phyloP scores from a whole-genome alignment of 1,140 invertebrate species.

The Microplitis demolitor region DNA sequence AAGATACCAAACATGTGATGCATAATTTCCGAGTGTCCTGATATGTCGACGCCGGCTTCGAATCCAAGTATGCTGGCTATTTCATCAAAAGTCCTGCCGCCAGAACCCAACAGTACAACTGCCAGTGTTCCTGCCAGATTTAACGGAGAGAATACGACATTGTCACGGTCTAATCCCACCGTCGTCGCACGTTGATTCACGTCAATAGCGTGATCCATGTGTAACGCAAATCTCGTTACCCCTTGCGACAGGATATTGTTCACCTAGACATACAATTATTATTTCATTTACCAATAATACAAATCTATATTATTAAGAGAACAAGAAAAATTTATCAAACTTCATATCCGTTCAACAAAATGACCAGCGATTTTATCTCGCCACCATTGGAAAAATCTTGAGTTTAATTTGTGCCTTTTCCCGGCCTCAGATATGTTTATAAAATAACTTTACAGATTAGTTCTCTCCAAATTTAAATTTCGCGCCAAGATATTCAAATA shows the following conservation, averaged over 20 bases:
- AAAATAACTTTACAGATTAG: too few relatives aligned
- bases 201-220: constrained; percentile 54
- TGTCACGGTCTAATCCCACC: constrained; percentile 43
- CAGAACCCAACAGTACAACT: constrained; percentile 70
- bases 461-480: too few relatives aligned
- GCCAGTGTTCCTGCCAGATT: constrained; percentile 69
- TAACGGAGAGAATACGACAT: constrained; percentile 70
- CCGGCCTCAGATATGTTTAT: too few relatives aligned
- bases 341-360: neutral
- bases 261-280: constrained; percentile 41
- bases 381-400: too few relatives aligned
- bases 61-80: constrained; percentile 66
- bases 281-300: neutral
- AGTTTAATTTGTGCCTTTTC: too few relatives aligned
- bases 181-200: constrained; percentile 14
- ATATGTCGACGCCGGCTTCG: constrained; percentile 65
- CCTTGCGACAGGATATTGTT: constrained; percentile 58
- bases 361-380: neutral
- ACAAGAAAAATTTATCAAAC: neutral
- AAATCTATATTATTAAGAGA: neutral
- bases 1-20: constrained; percentile 67
- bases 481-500: too few relatives aligned
- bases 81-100: constrained; percentile 71
- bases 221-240: constrained; percentile 57
- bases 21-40: constrained; percentile 62